phyloP scores from a whole-genome alignment of 2,113 vertebrate species.

The Empidonax alnorum region DNA sequence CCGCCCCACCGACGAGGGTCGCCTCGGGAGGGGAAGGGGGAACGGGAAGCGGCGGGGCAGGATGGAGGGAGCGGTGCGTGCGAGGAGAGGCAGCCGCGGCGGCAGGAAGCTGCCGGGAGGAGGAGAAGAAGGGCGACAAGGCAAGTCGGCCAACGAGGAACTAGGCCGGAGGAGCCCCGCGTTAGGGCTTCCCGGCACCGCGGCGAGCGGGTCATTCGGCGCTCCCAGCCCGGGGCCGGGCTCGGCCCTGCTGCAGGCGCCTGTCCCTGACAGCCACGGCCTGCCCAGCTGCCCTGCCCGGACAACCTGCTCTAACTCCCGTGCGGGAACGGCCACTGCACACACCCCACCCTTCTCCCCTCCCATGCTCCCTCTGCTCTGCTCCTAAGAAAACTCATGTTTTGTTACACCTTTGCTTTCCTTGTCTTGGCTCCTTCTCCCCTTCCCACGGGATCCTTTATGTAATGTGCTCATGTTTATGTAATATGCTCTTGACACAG shows the following conservation, averaged over 20 bases:
- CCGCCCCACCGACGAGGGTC: no score
- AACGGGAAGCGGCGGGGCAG: neutral
- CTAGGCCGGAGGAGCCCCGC: neutral
- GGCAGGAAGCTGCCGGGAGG: neutral
- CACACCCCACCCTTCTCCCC: neutral
- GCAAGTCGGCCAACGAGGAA: neutral
- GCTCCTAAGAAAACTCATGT: neutral
- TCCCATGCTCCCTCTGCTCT: neutral
- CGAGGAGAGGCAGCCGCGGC: neutral
- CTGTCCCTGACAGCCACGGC: neutral
- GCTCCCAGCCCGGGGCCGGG: neutral
- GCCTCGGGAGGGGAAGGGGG: no score
- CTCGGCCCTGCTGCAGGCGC: neutral
- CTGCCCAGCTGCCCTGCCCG: accelerated
- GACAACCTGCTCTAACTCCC: accelerated
- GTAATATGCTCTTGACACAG: no score
- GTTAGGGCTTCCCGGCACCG: neutral
- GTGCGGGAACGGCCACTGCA: accelerated
- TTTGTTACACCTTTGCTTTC: neutral
- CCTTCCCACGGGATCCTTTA: neutral
- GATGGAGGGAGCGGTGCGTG: neutral
- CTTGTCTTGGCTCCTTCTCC: neutral
- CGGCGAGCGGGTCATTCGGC: neutral
- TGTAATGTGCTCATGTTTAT: neutral
- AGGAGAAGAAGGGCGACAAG: neutral